Percentiles rank a stretch among this genome's conserved stretches.
Conservation (phyloP, 53 echinoderm and acorn worm species). For the Apostichopus leukothele region DNA sequence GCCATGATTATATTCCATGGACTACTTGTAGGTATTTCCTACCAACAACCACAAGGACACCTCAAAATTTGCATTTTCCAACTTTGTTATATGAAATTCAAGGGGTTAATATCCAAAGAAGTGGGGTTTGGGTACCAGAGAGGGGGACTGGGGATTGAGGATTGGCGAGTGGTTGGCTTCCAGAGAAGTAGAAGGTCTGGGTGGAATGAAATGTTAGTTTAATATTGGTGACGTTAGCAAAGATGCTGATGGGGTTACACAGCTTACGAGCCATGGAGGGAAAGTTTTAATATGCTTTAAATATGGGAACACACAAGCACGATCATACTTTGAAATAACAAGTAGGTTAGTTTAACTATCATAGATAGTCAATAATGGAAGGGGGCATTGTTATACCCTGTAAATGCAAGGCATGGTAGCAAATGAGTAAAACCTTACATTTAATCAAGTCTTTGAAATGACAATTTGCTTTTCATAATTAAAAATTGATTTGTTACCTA, state of each 20-base stretch:
- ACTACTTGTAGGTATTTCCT: too few relatives aligned
- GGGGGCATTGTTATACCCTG: too few relatives aligned
- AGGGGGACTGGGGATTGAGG: too few relatives aligned
- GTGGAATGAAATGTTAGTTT: neutral
- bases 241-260: neutral
- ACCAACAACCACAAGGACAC: neutral
- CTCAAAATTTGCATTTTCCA: constrained; percentile 47
- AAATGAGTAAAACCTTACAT: too few relatives aligned
- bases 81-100: constrained; percentile 9
- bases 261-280: neutral
- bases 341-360: constrained; percentile 6
- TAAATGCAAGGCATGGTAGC: too few relatives aligned
- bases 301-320: neutral
- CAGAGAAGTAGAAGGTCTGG: neutral
- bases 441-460: too few relatives aligned
- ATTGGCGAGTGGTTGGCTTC: neutral
- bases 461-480: too few relatives aligned
- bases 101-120: neutral
- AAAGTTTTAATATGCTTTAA: neutral
- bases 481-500: too few relatives aligned
- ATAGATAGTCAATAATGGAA: neutral
- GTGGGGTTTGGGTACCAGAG: neutral
- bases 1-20: too few relatives aligned
- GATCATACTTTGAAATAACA: neutral
- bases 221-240: neutral